phyloP scores from a whole-genome alignment of 2,797 vertebrate species.

The Euphonia xanthogaster region DNA sequence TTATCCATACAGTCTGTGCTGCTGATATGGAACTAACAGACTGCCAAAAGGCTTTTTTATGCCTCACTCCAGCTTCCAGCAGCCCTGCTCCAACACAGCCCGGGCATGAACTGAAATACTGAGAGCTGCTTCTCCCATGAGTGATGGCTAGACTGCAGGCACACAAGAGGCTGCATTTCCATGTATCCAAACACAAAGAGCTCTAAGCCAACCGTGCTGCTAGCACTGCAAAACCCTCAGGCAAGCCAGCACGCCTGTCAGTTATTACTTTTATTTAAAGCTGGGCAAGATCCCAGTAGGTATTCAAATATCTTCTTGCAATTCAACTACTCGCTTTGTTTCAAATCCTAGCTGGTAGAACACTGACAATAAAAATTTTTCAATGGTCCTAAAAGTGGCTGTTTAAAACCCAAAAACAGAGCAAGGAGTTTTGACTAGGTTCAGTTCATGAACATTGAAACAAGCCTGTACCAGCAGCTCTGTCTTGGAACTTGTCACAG shows the following conservation, averaged over 20 bases:
- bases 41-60: neutral
- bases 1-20: neutral
- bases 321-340: neutral
- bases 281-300: neutral
- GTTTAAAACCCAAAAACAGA: neutral
- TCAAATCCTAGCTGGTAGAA: neutral
- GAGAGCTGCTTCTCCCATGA: neutral
- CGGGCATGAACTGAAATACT: fast-evolving
- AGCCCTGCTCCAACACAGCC: neutral
- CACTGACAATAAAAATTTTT: neutral
- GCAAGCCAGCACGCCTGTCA: neutral
- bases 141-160: neutral
- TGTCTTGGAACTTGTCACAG: neutral
- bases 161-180: neutral
- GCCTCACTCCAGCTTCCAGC: neutral
- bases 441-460: neutral
- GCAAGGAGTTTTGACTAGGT: neutral
- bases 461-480: neutral
- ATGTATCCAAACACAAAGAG: neutral
- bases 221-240: neutral
- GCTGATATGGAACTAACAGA: neutral
- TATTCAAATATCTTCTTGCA: neutral
- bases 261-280: neutral
- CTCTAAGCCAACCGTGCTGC: neutral
- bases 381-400: fast-evolving